Evolutionary conservation across 2,888 invertebrate species (phyloP), one percentile per base, ranked within the genome.

Genomic region (Osmoderma eremita): DNA sequence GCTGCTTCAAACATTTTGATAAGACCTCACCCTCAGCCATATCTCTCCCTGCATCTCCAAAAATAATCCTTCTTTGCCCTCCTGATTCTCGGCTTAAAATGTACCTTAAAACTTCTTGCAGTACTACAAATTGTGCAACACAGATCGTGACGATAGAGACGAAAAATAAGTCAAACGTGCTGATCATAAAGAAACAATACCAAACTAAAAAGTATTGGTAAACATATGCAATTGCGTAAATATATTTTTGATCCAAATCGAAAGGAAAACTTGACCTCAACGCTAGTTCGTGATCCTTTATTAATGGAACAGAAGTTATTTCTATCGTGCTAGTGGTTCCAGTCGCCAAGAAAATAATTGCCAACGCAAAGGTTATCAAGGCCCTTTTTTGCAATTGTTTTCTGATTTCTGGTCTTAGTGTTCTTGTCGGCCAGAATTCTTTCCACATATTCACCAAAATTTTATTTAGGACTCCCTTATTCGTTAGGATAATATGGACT

Each of bases 121-220:
- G 24, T 20, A 73, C 38, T 8, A 48, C 64, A 50, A 67, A 72
- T 51, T 73, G 73, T 0, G 67, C 63, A 1, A 67, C 45, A 8
- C 70, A 67, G 54, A 65, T 69, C 8, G 42, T 48, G 12, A 67
- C 53, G 41, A 72, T 42, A 18, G 72, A 61, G 24, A 73, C 53
- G 36, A 71, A 67, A 3, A 73, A 39, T 51, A 68, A 67, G 41
- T 73, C 73, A 41, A 71, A 70, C 2, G 68, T 70, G n/a, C 65
- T 72, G n/a, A 69, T 49, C 1, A 67, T 18, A 10, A 72, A 65
- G 0, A 69, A 13, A 3, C 67, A 22, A 15, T 68, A 70, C 13
- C 67, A 38, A 49, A 71, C 69, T 3, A 41, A 36, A 39, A 72
- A 49, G 8, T 67, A 61, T 65, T 73, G 72, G 39, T 66, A 39